Evolutionary conservation across 37 sponge, comb jelly and placozoan species (phyloP).

Genomic region (Diacarnus erythraeanus): DNA sequence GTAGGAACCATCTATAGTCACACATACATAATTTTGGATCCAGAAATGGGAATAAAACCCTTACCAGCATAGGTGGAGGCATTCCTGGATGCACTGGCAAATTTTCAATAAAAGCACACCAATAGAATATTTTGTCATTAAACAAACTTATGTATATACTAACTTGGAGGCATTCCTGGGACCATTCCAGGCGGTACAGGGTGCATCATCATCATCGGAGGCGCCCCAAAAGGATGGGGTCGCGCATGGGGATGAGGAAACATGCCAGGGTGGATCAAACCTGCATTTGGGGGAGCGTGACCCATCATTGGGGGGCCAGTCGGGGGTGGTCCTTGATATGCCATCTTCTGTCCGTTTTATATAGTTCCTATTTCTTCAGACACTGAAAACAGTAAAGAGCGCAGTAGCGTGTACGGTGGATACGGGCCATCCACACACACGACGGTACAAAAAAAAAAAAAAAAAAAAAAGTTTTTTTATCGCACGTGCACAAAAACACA

Average conservation of each 20-base stretch:
- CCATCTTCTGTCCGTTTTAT: background rate
- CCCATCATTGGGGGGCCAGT: background rate
- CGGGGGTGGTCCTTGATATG: background rate
- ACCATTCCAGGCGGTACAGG: conserved; percentile 2
- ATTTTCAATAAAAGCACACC: conserved; percentile 7
- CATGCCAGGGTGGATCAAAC: background rate
- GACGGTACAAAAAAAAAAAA: too few species aligned
- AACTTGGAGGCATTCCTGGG: conserved; percentile 15
- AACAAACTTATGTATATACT: background rate
- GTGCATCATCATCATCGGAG: background rate
- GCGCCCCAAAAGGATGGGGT: background rate
- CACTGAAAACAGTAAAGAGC: too few species aligned
- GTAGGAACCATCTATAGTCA: background rate
- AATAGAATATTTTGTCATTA: background rate
- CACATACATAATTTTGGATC: background rate
- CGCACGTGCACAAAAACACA: too few species aligned
- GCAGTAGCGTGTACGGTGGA: too few species aligned
- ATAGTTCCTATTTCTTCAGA: too few species aligned
- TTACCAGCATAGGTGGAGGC: conserved; percentile 6
- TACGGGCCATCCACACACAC: too few species aligned
- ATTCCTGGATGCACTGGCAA: background rate
- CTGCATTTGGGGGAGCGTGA: too few species aligned
- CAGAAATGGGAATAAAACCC: background rate
- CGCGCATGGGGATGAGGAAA: conserved; percentile 4
- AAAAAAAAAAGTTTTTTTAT: too few species aligned